phyloP scores from a whole-genome alignment of 2,888 invertebrate genomes.

The Pandemis heparana region DNA sequence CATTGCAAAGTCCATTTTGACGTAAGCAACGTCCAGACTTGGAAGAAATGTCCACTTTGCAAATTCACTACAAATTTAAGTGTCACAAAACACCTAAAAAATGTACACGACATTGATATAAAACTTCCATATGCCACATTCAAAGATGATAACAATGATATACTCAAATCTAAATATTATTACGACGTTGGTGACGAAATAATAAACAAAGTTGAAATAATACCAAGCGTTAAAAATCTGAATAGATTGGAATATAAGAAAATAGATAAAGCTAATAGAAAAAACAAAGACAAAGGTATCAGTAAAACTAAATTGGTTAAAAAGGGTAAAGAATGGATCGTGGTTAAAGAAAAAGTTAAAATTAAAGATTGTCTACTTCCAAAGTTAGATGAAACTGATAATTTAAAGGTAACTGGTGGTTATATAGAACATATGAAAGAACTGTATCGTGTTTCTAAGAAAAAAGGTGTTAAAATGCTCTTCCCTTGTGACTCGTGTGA shows the following conservation, averaged over 20 bases:
- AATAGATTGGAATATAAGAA: constrained; percentile 64
- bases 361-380: constrained; percentile 55
- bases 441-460: constrained; percentile 60
- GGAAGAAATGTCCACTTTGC: constrained; percentile 74
- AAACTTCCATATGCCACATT: constrained; percentile 54
- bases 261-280: constrained; percentile 61
- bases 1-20: constrained; percentile 74
- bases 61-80: constrained; percentile 57
- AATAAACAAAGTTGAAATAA: constrained; percentile 62
- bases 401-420: constrained; percentile 48
- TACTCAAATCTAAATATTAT: constrained; percentile 53
- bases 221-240: constrained; percentile 69
- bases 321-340: constrained; percentile 67
- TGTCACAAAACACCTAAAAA: constrained; percentile 57
- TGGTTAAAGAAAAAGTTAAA: constrained; percentile 59
- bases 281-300: constrained; percentile 53
- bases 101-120: constrained; percentile 56
- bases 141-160: constrained; percentile 52
- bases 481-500: constrained; percentile 71
- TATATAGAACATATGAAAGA: constrained; percentile 64
- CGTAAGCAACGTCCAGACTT: constrained; percentile 60
- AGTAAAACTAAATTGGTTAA: constrained; percentile 66
- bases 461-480: constrained; percentile 60
- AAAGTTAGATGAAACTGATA: constrained; percentile 50
- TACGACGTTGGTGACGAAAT: constrained; percentile 56